Evolutionary conservation across 2,888 invertebrate species (phyloP).

Genomic region (Drosophila merina): DNA sequence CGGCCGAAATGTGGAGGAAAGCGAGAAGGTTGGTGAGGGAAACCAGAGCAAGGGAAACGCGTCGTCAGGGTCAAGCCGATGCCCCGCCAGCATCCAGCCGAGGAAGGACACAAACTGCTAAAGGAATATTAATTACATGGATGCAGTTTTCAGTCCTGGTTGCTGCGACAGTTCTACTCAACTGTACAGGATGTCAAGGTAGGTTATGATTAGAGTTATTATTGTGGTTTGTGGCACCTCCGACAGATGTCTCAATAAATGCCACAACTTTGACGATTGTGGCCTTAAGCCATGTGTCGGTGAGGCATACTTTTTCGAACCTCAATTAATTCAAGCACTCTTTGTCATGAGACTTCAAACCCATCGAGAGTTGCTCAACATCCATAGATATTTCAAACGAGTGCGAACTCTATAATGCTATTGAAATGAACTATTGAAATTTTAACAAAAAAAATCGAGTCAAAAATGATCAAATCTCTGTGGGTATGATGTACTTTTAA

Average conservation of each 20-base stretch:
- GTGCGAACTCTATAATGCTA: slow-evolving; percentile 36
- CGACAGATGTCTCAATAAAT: slow-evolving; percentile 28
- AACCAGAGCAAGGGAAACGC: slow-evolving; percentile 66
- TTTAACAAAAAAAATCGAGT: too few relatives aligned
- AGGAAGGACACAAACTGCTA: slow-evolving; percentile 31
- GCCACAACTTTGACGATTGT: slow-evolving; percentile 22
- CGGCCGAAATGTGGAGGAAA: slow-evolving; percentile 45
- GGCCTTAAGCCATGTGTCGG: slow-evolving; percentile 22
- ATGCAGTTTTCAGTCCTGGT: slow-evolving; percentile 55
- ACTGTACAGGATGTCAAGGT: slow-evolving; percentile 77
- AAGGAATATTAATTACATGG: slow-evolving; percentile 69
- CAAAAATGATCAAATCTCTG: slow-evolving; percentile 8
- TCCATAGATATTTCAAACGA: slow-evolving; percentile 17
- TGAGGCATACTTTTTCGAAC: slow-evolving; percentile 16
- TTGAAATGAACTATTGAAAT: slow-evolving; percentile 1
- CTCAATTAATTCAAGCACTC: slow-evolving; percentile 30
- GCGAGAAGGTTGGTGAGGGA: slow-evolving; percentile 46
- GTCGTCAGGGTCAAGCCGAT: slow-evolving; percentile 77
- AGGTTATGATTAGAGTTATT: slow-evolving; percentile 41
- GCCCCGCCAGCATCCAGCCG: slow-evolving; percentile 45
- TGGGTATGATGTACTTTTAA: slow-evolving; percentile 35
- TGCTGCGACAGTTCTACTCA: slow-evolving; percentile 69
- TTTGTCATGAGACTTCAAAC: slow-evolving; percentile 4
- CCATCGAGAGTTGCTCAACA: slow-evolving; percentile 23
- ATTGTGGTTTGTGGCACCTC: too few relatives aligned